Evolutionary conservation across 2,888 invertebrate genomes (phyloP).

Genomic region (Lasioglossum calceatum): DNA sequence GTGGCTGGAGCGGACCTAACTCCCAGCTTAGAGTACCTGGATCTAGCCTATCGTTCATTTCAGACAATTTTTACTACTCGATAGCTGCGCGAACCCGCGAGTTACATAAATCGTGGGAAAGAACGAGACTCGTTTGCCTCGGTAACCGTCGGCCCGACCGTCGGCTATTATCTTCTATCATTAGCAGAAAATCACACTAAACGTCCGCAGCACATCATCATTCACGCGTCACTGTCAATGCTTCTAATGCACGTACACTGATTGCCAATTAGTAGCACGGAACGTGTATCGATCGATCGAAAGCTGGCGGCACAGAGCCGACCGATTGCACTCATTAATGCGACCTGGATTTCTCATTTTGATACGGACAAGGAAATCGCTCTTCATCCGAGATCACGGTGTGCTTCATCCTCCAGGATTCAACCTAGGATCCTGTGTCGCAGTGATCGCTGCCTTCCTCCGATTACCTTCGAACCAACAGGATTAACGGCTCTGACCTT

Average conservation of each 20-base stretch:
- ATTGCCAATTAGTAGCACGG: conserved; percentile 46
- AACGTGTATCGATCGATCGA: conserved; percentile 34
- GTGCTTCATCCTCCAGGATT: conserved; percentile 21
- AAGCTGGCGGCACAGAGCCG: conserved; percentile 4
- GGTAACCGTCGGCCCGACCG: not conserved
- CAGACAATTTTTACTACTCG: not conserved
- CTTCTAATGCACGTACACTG: conserved; percentile 49
- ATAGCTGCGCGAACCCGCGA: not conserved
- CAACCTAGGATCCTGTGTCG: not conserved
- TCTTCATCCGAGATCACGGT: conserved; percentile 16
- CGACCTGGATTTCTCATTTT: conserved; percentile 18
- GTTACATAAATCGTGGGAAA: not conserved
- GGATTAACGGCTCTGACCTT: too few species aligned
- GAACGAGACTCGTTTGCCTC: not conserved
- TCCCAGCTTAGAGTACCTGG: not conserved
- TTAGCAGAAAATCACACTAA: conserved; percentile 41
- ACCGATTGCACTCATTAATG: conserved; percentile 40
- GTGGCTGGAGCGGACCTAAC: not conserved
- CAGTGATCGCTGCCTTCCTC: not conserved
- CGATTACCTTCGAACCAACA: not conserved
- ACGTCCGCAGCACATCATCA: conserved; percentile 28
- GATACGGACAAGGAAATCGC: conserved; percentile 22
- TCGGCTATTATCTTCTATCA: conserved; percentile 23
- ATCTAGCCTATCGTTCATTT: not conserved
- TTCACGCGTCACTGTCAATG: conserved; percentile 47